Base-by-base conservation (phyloP, 2,113 vertebrate species). In the Ornithorhynchus anatinus region DNA sequence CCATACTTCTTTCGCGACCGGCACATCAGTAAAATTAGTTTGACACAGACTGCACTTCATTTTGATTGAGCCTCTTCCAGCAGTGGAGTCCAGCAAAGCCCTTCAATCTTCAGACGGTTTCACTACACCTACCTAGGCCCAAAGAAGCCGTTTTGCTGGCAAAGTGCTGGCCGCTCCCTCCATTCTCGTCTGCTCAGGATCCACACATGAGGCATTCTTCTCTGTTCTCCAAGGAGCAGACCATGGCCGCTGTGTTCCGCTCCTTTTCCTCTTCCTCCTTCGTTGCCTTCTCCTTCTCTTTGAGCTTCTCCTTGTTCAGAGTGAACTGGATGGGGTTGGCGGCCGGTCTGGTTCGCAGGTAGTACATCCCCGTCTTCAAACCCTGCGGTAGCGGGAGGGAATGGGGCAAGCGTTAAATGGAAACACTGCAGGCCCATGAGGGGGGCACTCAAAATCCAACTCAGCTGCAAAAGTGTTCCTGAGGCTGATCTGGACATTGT, bases 321-420 rank as follows among this genome's bases (percentile, higher is more conserved):
- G 97, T 99, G 88, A 99, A 98, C 88, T 98, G 97, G 90, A 99
- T 99, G 4, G 97, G 97, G 77, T 96, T 99, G 33, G 97, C 97
- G 0, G 97, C 97, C 1, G 97, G 97, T 72, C 96, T 97, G 1
- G 97, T 99, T 64, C 97, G 79, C 17, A 99, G 92, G 29, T 99
- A 99, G 88, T 99, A 99, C 97, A 99, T 99, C 20, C 97, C 97
- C 0, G 97, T 99, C 92, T 99, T 99, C 63, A 99, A 91, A 20
- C 97, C 97, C 97, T 99, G 89, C 4, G 1, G 62, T n/a, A n/a
- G n/a, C n/a, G n/a, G n/a, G n/a, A n/a, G n/a, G n/a, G n/a, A n/a
- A n/a, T n/a, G n/a, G 76, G 38, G 62, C n/a, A n/a, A n/a, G n/a
- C n/a, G n/a, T n/a, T n/a, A n/a, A n/a, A n/a, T n/a, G n/a, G n/a